These are phyloP conservation scores for Galleria mellonella DNA, from an alignment of 1,140 invertebrate genomes.

Conservation along the genomic window DNA sequence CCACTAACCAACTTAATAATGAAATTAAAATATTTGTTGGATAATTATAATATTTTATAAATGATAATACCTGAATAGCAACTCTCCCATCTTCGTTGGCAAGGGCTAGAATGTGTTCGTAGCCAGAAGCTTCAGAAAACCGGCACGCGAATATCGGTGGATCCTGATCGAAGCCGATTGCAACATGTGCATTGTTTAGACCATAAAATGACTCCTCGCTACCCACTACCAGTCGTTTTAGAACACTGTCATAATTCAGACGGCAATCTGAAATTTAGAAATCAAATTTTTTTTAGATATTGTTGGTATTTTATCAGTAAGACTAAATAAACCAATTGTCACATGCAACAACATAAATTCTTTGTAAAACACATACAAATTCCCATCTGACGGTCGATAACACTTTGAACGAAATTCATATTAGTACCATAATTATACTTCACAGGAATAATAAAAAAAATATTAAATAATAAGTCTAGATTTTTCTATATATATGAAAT, in stretches of 20 bases:
- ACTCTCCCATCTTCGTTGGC: conserved; percentile 90
- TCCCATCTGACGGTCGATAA: conserved; percentile 68
- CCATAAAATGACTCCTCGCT: conserved; percentile 74
- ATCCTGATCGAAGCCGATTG: conserved; percentile 68
- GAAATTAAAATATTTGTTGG: neutral
- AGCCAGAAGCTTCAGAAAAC: conserved; percentile 76
- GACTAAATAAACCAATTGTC: neutral
- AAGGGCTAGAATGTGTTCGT: conserved; percentile 83
- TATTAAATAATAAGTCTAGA: conserved; percentile 1
- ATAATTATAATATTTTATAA: too few relatives aligned
- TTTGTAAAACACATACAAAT: conserved; percentile 46
- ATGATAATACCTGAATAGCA: conserved; percentile 78
- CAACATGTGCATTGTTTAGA: conserved; percentile 55
- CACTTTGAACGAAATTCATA: conserved; percentile 56
- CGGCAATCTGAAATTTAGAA: conserved; percentile 45
- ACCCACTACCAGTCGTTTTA: conserved; percentile 64
- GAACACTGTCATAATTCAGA: conserved; percentile 66
- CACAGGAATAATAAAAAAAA: conserved; percentile 8
- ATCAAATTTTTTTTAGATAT: neutral
- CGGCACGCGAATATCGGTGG: conserved; percentile 80
- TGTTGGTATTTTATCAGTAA: too few relatives aligned
- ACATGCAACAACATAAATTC: neutral
- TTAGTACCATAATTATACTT: conserved; percentile 17
- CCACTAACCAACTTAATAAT: neutral
- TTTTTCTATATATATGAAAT: conserved; percentile 8